Base-by-base conservation (phyloP, 64 coral and sea anemone genomes). In the Astreopora myriophthalma region DNA sequence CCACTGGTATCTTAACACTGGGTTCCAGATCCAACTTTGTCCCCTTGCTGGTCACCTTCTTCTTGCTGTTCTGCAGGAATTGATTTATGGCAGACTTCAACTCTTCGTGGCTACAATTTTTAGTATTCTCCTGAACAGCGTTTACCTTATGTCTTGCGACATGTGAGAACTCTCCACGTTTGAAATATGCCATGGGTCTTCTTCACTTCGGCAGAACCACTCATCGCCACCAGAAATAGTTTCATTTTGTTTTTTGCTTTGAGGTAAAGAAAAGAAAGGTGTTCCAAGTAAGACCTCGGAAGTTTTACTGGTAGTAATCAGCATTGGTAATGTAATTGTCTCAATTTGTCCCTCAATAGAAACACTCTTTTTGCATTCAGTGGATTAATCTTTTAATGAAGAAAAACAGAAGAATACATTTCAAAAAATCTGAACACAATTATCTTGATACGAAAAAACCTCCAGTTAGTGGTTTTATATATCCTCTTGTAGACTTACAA, bases 151-250 rank as follows among this genome's bases (percentile, higher is more conserved):
- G 82, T 69, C 82, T 85, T 9, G 82, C 28, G 34, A 85, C 82
- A 83, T 71, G 36, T 68, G 89, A 81, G 29, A 22, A 58, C 34
- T 89, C 19, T 89, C 86, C 28, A 52, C 8, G 33, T 57, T 68
- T 58, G 76, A 82, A 70, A 74, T 82, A 26, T 91, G 75, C 89
- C 89, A 91, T 84, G 89, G 89, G 89, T 84, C 89, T 61, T 31
- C 71, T 91, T 91, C 75, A 82, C 17, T 71, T 82, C 40, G 76
- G 44, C 20, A 70, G 63, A 91, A 91, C 88, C 76, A 91, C 65
- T 91, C 88, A 71, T 69, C 74, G 39, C 58, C 61, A 80, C 31
- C 73, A 90, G 49, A 80, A 90, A 26, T 46, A 80, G 16, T 69
- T 69, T 80, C 34, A 49, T 80, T 67, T 71, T 81, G 88, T 81